A percentile compares a stretch with the other conserved stretches of the same genome.
Evolutionary conservation across 2,888 invertebrate genomes (phyloP).

Genomic region (Epistrophe eligans): DNA sequence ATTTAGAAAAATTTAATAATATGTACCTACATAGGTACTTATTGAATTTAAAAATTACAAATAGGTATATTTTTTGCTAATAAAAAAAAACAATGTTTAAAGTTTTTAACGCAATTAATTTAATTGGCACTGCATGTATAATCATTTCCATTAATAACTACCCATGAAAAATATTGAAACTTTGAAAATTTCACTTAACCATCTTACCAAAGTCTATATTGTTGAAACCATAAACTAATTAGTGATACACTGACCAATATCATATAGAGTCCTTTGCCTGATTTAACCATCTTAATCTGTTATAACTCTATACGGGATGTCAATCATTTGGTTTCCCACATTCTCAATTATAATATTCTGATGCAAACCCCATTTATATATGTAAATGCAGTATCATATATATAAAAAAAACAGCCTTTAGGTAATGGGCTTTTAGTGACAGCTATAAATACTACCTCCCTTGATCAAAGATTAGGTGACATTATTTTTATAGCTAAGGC

Average conservation of each 20-base stretch:
- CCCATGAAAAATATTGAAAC: too few relatives aligned
- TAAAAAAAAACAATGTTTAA: too few relatives aligned
- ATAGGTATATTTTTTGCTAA: too few relatives aligned
- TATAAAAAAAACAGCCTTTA: background rate
- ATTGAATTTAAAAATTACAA: too few relatives aligned
- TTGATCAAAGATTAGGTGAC: constrained; percentile 6
- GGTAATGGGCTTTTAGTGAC: background rate
- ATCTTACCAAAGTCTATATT: too few relatives aligned
- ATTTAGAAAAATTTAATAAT: too few relatives aligned
- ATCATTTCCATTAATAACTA: too few relatives aligned
- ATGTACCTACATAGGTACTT: too few relatives aligned
- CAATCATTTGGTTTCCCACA: background rate
- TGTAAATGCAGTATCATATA: background rate
- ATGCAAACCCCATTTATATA: too few relatives aligned
- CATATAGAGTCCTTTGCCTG: background rate
- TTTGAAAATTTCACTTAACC: background rate
- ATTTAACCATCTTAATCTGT: background rate
- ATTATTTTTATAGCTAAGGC: constrained; percentile 6
- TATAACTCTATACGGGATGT: background rate
- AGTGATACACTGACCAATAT: background rate
- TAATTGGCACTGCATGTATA: too few relatives aligned
- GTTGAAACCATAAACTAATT: background rate
- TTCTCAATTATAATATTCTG: too few relatives aligned
- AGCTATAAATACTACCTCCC: constrained; percentile 2
- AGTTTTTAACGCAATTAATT: too few relatives aligned